Base-by-base conservation (phyloP, 2,888 invertebrate genomes). In the Nymphalis c-album region DNA sequence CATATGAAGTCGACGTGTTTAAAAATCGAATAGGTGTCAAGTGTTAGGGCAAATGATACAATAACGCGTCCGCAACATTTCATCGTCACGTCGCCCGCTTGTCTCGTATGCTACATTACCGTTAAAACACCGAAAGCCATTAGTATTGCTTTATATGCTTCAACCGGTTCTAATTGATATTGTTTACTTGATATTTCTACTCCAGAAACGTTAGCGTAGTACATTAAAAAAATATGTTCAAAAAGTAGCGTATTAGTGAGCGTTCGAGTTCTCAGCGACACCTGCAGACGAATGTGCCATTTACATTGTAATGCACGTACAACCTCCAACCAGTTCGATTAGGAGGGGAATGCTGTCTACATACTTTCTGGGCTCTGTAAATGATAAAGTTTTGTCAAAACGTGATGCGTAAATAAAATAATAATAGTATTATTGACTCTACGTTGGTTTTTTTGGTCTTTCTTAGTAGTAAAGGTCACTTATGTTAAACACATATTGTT, bases 211-310 rank as follows among this genome's bases (percentile, higher is more conserved):
- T 77, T 84, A 70, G 69, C 64, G 73, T 63, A 68, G 76, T 80
- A 78, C 65, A 73, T n/a, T 74, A 73, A 78, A 83, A 85, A 79
- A 79, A 76, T 76, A 79, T 78, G 76, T 80, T 79, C 76, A 78
- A 82, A 64, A 60, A 63, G 82, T 77, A 72, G 70, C 71, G 61
- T 69, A 69, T 77, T 79, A 78, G 64, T 62, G 55, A 67, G 61
- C 67, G 85, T 87, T 87, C 88, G 85, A 85, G 89, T 86, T 86
- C 84, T 85, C 77, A 80, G 80, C 81, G 80, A 85, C 88, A 90
- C 88, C 88, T 90, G 89, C 88, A 86, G 85, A 87, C 85, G 84
- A 86, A 86, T 85, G 88, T 88, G 87, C 90, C 87, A 87, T 89
- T 90, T 90, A 90, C 90, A 90, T 89, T 90, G 89, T 90, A 90